Conservation (phyloP, 2,113 vertebrate species). For the Seriola rivoliana region DNA sequence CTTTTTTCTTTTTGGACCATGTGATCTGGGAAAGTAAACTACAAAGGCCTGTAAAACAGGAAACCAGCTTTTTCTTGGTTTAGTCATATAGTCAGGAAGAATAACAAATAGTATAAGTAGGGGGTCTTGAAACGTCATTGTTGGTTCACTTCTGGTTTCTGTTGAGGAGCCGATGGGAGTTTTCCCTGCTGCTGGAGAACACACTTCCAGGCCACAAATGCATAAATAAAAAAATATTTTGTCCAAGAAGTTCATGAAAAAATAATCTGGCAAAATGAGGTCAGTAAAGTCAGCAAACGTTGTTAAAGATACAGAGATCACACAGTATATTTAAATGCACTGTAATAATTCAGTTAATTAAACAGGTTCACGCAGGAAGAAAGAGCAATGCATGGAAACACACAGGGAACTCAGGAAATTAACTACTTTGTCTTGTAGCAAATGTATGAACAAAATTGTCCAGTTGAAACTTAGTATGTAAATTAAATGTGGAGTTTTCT, state of each 20-base stretch:
- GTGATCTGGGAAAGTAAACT: slow-evolving; percentile 37
- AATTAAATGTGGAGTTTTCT: neutral
- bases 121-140: slow-evolving; percentile 35
- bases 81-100: slow-evolving; percentile 61
- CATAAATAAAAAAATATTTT: slow-evolving; percentile 1
- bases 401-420: neutral
- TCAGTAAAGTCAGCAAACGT: neutral
- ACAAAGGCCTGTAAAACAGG: slow-evolving; percentile 52
- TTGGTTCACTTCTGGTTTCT: slow-evolving; percentile 53
- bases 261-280: neutral
- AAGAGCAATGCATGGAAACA: neutral
- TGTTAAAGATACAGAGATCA: neutral
- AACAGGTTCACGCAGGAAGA: neutral
- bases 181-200: neutral
- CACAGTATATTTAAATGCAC: neutral
- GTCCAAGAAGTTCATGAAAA: neutral
- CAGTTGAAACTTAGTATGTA: neutral
- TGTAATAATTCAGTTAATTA: neutral
- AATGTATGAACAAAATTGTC: neutral
- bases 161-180: slow-evolving; percentile 6
- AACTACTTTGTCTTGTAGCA: neutral
- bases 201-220: neutral
- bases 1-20: slow-evolving; percentile 13
- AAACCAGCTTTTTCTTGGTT: slow-evolving; percentile 57
- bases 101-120: slow-evolving; percentile 52